Base-by-base conservation (phyloP, 2,113 vertebrate species). In the Hippocampus comes region DNA sequence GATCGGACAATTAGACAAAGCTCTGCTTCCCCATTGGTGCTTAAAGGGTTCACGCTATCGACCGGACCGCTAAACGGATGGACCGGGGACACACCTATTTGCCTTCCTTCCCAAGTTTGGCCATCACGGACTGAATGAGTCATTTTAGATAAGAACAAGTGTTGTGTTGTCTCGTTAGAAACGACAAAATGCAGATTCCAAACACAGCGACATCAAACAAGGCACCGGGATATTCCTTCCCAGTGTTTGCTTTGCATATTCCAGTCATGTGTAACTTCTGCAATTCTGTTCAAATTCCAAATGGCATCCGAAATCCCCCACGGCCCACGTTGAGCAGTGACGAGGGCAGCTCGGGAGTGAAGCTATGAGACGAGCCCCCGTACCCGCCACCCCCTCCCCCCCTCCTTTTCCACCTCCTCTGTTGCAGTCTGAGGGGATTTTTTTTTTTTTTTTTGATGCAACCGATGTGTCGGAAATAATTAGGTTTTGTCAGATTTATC, bases 401-500 rank as follows among this genome's bases (percentile, higher is more conserved):
- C 86, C 86, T 91, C 90, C 87, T 63, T 92, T 93, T 89, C 87
- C 86, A 91, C 91, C 87, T 76, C 76, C 78, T 90, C 91, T 94
- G 75, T 80, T 71, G 53, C 25, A 89, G 89, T 92, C 93, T 93
- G 83, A 86, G 87, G 94, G 87, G 95, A 98, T 95, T 96, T 95
- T 94, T 94, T 95, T 95, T 96, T 95, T 94, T 94, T 95, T 96
- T 95, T 94, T 94, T 90, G 95, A 97, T 97, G 96, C 95, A 96
- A 98, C 96, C 95, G 94, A 97, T 94, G 94, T 98, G 97, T 98
- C 97, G 98, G 95, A 97, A 99, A 98, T 98, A 98, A 98, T 98
- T 97, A 99, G 96, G 94, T 98, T 99, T 98, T 98, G 97, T 96
- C 96, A 99, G 96, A 97, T 98, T 97, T 99, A 97, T 98, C 96